Evolutionary conservation across 2,888 invertebrate species (phyloP), one percentile per base, ranked within the genome.

Genomic region (Julus scandinavius): DNA sequence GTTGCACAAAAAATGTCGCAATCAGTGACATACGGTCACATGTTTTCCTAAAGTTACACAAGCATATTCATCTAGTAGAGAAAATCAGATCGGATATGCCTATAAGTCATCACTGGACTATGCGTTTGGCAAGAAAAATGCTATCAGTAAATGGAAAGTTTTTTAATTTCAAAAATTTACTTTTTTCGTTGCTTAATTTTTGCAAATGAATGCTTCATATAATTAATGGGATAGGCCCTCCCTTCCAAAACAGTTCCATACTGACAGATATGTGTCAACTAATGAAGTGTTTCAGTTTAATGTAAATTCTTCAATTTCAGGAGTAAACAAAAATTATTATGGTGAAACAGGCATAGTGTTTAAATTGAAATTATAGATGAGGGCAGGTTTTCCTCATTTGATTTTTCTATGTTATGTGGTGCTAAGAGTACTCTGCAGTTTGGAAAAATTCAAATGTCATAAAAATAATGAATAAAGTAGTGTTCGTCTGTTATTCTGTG

Each of bases 91-190:
- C n/a, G n/a, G n/a, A 63, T 63, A n/a, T n/a, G 5, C 63, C 63
- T 17, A n/a, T 5, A 5, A 4, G 63, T n/a, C 63, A 63, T 63
- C 63, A 63, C n/a, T 63, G 63, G 63, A 63, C 63, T 3, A 63
- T 63, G 63, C 63, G 63, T n/a, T 63, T 63, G 2, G 63, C n/a
- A n/a, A 6, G 63, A 63, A 63, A 63, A 63, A 63, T 63, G n/a
- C 63, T 15, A 63, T 63, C 5, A 20, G 63, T 7, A 63, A 63
- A 63, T 63, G 63, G n/a, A 63, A 63, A 63, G 15, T 63, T 63
- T n/a, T 63, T 20, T n/a, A 63, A 63, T n/a, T 63, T 63, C n/a
- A 63, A 63, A 63, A 63, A 63, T 63, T 63, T 63, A 7, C 63
- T 17, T 63, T 63, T 63, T 63, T n/a, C 6, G 63, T 63, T 1